Conservation (phyloP, 2,113 vertebrate species). For the Datnioides undecimradiatus region DNA sequence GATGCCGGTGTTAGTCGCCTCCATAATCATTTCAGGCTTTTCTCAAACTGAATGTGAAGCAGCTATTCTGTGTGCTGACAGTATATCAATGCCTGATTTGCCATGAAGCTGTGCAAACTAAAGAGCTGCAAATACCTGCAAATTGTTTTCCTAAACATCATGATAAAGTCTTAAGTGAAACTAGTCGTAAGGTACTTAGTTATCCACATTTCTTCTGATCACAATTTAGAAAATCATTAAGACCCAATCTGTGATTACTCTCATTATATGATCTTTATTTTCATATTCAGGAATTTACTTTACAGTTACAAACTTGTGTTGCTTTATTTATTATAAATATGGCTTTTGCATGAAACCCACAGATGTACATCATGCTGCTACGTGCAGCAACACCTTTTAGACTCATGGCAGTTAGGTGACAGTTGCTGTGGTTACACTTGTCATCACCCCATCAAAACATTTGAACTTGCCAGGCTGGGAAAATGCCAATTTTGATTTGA, state of each 20-base stretch:
- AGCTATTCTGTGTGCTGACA: background rate
- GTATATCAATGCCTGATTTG: background rate
- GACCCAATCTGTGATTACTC: background rate
- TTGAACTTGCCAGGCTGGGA: background rate
- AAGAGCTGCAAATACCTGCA: background rate
- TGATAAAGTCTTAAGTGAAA: background rate
- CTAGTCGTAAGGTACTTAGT: too few relatives aligned
- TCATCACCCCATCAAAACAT: background rate
- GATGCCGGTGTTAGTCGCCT: constrained; percentile 15
- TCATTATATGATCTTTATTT: background rate
- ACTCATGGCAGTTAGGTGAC: background rate
- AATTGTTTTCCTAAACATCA: background rate
- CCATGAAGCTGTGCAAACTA: background rate
- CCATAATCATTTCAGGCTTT: constrained; percentile 34
- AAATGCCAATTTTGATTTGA: background rate
- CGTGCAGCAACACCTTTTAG: background rate
- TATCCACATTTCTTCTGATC: background rate
- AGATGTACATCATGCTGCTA: too few relatives aligned
- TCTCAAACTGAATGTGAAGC: background rate
- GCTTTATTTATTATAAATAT: background rate
- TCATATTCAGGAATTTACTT: background rate
- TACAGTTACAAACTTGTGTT: background rate
- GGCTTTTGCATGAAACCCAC: background rate
- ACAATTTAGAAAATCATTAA: background rate
- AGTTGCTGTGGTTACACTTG: background rate